Evolutionary conservation across 2,113 vertebrate genomes (phyloP), one percentile per base, ranked within the genome.

Genomic region (Cavia aperea): DNA sequence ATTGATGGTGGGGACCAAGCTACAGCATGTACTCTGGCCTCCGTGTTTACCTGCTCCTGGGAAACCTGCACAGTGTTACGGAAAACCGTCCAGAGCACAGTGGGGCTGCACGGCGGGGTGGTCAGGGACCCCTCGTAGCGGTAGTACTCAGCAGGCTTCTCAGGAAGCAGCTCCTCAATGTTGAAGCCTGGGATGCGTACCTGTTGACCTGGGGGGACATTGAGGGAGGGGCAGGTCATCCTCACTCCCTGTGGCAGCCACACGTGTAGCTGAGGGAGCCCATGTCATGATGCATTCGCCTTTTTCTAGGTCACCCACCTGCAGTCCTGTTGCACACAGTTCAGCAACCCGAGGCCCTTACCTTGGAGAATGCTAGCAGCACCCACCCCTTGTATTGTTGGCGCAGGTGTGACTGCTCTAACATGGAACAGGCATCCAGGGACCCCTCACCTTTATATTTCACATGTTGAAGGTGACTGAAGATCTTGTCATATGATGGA

Each of bases 121-220:
- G 99, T 99, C 96, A 99, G 97, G n/a, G 99, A 99, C 14, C 99
- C 99, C 36, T 98, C 97, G 0, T 99, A 99, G 89, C 98, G 99
- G 86, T 99, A 99, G 92, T 98, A 99, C 90, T 99, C 98, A 24
- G 98, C 97, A 92, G 98, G 94, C 43, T 88, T 97, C 12, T 95
- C 70, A 4, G 99, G 99, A 91, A 99, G 97, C 94, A 99, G 97
- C 0, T 97, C 95, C 90, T 93, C 97, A 66, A 99, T 91, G 93
- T 99, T 98, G 96, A 99, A 99, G 51, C 98, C 98, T 0, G 98
- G 97, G 3, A 99, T 97, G 89, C 95, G 95, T 21, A 98, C 96
- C 90, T 91, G 97, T 95, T 99, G 98, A 95, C 97, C 99, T 99
- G 95, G 92, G 92, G 31, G 97, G 68, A 94, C 49, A 2, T 66